Evolutionary conservation across 2,888 invertebrate genomes (phyloP), one percentile per base, ranked within the genome.

Genomic region (Ophion ellenae): DNA sequence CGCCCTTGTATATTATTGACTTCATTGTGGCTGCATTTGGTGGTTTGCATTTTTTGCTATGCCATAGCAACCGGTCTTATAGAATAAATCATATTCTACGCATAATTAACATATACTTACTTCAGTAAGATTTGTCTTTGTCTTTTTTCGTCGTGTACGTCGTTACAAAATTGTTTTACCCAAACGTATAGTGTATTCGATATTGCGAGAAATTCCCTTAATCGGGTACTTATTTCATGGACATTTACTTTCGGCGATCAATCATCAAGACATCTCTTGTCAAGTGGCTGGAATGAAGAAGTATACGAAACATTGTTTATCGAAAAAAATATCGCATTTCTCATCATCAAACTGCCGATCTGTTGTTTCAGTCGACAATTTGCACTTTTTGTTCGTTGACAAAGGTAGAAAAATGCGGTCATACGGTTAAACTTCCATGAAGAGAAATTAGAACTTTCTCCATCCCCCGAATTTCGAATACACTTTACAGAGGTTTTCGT

Each of bases 401-500:
- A 24, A 47, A 24, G 24, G 10, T 11, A 53, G 14, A 40, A 67
- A 17, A 45, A 28, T 53, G 71, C 32, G 64, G 66, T n/a, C 64
- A 47, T 5, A 66, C 47, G 32, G 32, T 28, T 45, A 14, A 59
- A 53, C 57, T 3, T 57, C 36, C n/a, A 59, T 28, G 7, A 36
- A n/a, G 40, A 57, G 66, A 45, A 81, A 75, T 81, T 78, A 86
- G 74, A 83, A 74, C 66, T 86, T 86, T 78, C 78, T 83, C 90
- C 92, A 92, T 83, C 89, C 90, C 70, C 92, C 91, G 89, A 93
- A 93, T 89, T 90, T 93, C 90, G 93, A 93, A 90, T 92, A 92
- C 90, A 91, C 92, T 89, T 92, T 93, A 91, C 91, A 92, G 86
- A 93, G 90, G 88, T 91, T 93, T 90, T 93, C 92, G 91, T 92